Conservation (phyloP, 1,140 invertebrate species). For the Tigriopus japonicus region DNA sequence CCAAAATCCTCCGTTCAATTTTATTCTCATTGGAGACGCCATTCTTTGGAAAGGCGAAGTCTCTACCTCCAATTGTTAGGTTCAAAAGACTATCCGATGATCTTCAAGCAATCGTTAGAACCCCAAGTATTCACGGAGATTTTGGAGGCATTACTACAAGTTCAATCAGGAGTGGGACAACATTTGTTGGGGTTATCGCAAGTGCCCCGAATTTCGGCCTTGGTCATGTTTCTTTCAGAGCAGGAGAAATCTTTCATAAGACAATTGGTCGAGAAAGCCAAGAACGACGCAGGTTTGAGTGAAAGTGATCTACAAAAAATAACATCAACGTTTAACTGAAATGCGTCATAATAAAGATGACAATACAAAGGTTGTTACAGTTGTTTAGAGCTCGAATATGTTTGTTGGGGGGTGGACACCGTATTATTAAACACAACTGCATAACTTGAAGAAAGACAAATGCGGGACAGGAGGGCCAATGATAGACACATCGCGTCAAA, state of each 20-base stretch:
- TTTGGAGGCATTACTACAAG: not conserved
- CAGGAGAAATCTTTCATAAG: not conserved
- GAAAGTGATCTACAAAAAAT: too few species aligned
- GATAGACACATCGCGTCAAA: too few species aligned
- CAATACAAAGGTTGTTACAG: too few species aligned
- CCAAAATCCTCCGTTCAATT: conserved; percentile 15
- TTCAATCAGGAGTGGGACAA: not conserved
- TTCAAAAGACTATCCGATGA: not conserved
- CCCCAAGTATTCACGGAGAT: not conserved
- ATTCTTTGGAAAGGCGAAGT: not conserved
- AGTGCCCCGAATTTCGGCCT: not conserved
- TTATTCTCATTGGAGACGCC: conserved; percentile 6
- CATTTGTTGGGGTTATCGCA: not conserved
- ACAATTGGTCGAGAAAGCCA: too few species aligned
- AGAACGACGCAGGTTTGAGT: too few species aligned
- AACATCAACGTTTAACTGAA: too few species aligned
- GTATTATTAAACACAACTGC: too few species aligned
- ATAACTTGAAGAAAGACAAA: too few species aligned
- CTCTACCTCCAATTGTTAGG: not conserved
- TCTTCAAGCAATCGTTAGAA: conserved; percentile 6
- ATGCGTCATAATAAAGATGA: too few species aligned
- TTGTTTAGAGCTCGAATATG: too few species aligned
- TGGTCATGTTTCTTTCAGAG: not conserved
- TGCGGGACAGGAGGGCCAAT: too few species aligned
- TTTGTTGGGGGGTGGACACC: too few species aligned